Percentiles rank a stretch among this genome's conserved stretches.
phyloP scores from a whole-genome alignment of 2,113 vertebrate genomes.

The Bos indicus region DNA sequence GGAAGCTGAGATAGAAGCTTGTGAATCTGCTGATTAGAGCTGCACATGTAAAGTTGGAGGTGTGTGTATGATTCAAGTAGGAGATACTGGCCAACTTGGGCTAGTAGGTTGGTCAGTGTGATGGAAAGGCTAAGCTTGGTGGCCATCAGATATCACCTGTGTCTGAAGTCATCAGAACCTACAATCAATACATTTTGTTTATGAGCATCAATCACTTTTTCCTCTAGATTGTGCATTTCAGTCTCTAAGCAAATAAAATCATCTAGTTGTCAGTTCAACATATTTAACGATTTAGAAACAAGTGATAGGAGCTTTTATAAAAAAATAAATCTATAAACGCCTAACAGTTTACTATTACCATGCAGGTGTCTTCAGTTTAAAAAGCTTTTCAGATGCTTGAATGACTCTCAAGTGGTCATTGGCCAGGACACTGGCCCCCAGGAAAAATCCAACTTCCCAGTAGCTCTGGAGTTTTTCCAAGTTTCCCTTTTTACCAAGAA shows the following conservation, averaged over 20 bases:
- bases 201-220: neutral
- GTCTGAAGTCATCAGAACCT: neutral
- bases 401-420: constrained; percentile 95
- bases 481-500: constrained; percentile 96
- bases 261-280: neutral
- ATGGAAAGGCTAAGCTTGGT: neutral
- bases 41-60: neutral
- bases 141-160: no score
- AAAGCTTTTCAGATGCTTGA: constrained; percentile 97
- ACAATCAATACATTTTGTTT: neutral
- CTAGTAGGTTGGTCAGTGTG: neutral
- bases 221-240: neutral
- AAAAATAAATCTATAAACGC: neutral
- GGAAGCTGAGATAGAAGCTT: neutral
- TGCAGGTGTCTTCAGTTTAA: constrained; percentile 95
- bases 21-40: neutral
- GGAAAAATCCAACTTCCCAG: constrained; percentile 99
- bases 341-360: constrained; percentile 82
- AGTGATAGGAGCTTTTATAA: neutral
- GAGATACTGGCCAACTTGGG: neutral
- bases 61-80: neutral
- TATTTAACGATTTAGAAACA: neutral
- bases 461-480: constrained; percentile 98
- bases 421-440: constrained; percentile 96
- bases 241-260: neutral